A percentile compares a stretch with the other conserved stretches of the same genome.
Conservation (phyloP, 1,140 invertebrate species). For the Cherax quadricarinatus region DNA sequence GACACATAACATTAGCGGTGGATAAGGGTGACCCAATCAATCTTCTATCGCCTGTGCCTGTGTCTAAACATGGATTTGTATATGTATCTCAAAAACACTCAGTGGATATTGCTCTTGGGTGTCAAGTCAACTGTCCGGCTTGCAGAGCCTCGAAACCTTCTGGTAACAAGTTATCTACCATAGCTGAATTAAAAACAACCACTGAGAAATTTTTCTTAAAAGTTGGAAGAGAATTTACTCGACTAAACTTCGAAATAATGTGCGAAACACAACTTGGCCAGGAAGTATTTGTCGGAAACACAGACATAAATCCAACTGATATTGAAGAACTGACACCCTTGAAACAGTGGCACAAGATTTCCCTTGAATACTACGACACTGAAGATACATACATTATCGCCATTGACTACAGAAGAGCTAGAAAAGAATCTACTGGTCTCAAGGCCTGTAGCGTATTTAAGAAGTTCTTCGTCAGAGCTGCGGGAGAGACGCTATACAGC, state of each 20-base stretch:
- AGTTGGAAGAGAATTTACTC: not conserved
- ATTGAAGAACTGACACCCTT: not conserved
- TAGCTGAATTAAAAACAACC: not conserved
- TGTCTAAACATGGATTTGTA: not conserved
- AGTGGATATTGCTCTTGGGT: constrained; percentile 1
- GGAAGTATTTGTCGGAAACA: not conserved
- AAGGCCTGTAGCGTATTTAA: not conserved
- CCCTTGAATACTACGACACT: not conserved
- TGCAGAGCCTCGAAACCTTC: not conserved
- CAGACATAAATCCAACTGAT: not conserved
- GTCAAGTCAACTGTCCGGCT: constrained; percentile 18
- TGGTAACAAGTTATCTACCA: not conserved
- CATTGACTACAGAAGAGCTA: not conserved
- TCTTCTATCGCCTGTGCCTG: not conserved
- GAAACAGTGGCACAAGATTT: constrained; percentile 12
- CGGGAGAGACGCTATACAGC: not conserved
- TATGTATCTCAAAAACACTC: not conserved
- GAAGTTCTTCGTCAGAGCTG: not conserved
- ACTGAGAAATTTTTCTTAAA: constrained; percentile 35
- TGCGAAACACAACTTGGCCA: constrained; percentile 4
- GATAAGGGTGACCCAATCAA: not conserved
- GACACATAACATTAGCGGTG: not conserved
- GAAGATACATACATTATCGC: not conserved
- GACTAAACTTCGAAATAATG: constrained; percentile 9
- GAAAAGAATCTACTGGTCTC: not conserved